Base-by-base conservation (phyloP, 2,113 vertebrate genomes). In the Sinocyclocheilus maitianheensis region DNA sequence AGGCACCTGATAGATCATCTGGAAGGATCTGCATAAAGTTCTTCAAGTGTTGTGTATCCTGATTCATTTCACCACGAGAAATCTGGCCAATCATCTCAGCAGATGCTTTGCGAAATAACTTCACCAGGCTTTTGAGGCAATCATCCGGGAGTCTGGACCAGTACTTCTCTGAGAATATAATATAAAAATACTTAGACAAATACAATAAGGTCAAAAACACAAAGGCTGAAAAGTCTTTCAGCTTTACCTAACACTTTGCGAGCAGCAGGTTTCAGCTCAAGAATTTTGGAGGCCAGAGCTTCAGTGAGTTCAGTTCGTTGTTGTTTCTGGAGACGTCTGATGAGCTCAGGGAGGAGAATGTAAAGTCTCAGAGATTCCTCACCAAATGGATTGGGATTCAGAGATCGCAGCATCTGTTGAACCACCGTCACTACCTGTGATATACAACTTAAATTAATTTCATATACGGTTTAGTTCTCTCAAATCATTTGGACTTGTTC, bases 1-100 rank as follows among this genome's bases (percentile, higher is more conserved):
- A 37, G 37, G 37, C 76, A 91, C 91, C 87, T 88, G 46, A 87
- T 87, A 81, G 24, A 91, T 14, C 46, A 77, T 85, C 77, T 87
- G 74, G 74, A 2, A 91, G 85, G 7, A 90, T 34, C 30, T 34
- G 30, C 30, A 34, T 34, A 34, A 34, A 34, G 30, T 34, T 34
- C 30, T 34, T 3, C 30, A 34, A 34, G 30, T 34, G 37, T 37
- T 37, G 37, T 37, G 4, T 37, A 37, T 37, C 37, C 37, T 37
- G 37, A 37, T 37, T 34, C 20, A 43, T 80, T 63, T 67, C 18
- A 40, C 10, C 13, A 6, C 16, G 2, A 20, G 18, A 30, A 53
- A 82, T 81, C 74, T 10, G 51, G 53, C 9, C 71, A 84, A 91
- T 80, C 34, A 81, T 10, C 20, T 77, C 8, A 74, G 60, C 40